A percentile compares a stretch with the other conserved stretches of the same genome.
phyloP scores from a whole-genome alignment of 2,888 invertebrate species.

The Campoplex capitator region DNA sequence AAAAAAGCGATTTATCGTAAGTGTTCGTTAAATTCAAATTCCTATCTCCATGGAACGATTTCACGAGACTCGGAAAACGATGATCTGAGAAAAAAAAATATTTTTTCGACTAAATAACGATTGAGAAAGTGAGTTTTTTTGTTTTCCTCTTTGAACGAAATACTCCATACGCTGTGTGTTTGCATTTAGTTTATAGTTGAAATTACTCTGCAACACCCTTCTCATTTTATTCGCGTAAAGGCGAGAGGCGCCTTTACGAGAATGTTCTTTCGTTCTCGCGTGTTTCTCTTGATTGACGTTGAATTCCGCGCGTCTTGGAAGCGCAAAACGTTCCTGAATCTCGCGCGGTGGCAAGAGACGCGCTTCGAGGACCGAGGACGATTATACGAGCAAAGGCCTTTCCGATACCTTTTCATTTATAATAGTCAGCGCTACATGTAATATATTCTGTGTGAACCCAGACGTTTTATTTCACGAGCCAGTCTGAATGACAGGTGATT shows the following conservation, averaged over 20 bases:
- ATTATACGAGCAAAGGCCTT: slow-evolving; percentile 50
- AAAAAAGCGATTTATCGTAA: neutral
- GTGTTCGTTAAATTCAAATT: neutral
- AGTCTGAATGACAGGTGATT: slow-evolving; percentile 25
- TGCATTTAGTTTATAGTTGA: slow-evolving; percentile 54
- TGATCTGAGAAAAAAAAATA: neutral
- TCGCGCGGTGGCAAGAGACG: slow-evolving; percentile 48
- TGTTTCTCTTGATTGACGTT: slow-evolving; percentile 72
- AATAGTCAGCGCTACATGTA: slow-evolving; percentile 32
- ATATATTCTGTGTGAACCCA: neutral
- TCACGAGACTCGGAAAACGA: neutral
- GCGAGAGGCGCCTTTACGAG: slow-evolving; percentile 61
- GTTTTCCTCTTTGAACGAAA: slow-evolving; percentile 1
- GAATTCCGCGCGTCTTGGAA: slow-evolving; percentile 59
- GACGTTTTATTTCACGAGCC: slow-evolving; percentile 5
- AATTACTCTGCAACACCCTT: slow-evolving; percentile 65
- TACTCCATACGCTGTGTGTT: slow-evolving; percentile 4
- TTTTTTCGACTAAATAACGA: neutral
- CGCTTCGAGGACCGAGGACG: slow-evolving; percentile 54
- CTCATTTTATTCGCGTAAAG: neutral
- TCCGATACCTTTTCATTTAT: slow-evolving; percentile 38
- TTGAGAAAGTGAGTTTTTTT: slow-evolving; percentile 2
- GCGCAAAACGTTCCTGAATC: slow-evolving; percentile 48
- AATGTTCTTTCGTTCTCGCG: slow-evolving; percentile 69
- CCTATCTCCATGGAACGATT: too few relatives aligned